A percentile compares a stretch with the other conserved stretches of the same genome.
Evolutionary conservation across 2,797 vertebrate genomes (phyloP).

Genomic region (Lutjanus campechanus): DNA sequence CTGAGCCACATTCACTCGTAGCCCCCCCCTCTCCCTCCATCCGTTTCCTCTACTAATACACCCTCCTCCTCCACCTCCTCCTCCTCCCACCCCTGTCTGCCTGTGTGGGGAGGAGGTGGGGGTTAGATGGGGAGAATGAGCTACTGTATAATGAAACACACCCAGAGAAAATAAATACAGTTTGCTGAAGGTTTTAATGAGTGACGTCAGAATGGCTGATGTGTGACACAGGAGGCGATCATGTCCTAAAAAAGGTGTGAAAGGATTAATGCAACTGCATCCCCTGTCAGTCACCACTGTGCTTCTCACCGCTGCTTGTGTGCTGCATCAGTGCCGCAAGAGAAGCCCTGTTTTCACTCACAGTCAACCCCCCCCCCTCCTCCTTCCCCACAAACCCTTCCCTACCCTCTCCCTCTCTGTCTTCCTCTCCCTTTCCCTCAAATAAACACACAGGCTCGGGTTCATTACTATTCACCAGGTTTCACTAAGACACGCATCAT

Average conservation of each 20-base stretch:
- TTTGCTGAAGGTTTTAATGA: conserved; percentile 56
- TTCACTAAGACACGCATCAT: conserved; percentile 83
- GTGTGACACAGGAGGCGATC: conserved; percentile 42
- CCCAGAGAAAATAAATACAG: conserved; percentile 48
- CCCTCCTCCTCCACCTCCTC: conserved; percentile 23
- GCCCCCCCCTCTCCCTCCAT: conserved; percentile 33
- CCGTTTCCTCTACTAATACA: conserved; percentile 59
- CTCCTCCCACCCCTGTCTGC: background rate
- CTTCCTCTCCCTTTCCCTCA: conserved; percentile 79
- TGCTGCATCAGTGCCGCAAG: conserved; percentile 82
- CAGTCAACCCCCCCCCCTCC: conserved; percentile 47
- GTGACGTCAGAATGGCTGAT: conserved; percentile 54
- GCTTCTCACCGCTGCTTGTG: conserved; percentile 72
- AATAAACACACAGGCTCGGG: conserved; percentile 84
- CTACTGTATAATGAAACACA: conserved; percentile 70
- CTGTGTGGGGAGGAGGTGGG: conserved; percentile 21
- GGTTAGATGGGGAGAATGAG: conserved; percentile 41
- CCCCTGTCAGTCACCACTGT: conserved; percentile 68
- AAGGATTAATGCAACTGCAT: conserved; percentile 70
- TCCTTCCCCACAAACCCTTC: conserved; percentile 54
- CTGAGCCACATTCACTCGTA: conserved; percentile 73
- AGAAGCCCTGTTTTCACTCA: conserved; percentile 77
- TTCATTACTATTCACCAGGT: conserved; percentile 90
- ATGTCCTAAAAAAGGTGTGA: conserved; percentile 26
- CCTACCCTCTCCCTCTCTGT: conserved; percentile 50